These are phyloP conservation scores for Bombylius discolor DNA, from an alignment of 2,888 invertebrate genomes.

Conservation along the genomic window DNA sequence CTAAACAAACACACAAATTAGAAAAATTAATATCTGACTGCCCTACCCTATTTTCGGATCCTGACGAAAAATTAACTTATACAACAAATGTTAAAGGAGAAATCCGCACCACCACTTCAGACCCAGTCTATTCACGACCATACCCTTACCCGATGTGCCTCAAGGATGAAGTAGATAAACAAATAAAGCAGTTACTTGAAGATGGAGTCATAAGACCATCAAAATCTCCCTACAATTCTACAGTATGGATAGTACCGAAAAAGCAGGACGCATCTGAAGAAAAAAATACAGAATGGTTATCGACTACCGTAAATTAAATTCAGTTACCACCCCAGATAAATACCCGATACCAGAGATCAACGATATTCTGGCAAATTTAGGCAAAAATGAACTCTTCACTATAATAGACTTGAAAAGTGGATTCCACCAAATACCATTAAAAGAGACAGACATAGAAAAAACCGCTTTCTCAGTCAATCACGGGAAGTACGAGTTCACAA, in stretches of 20 bases:
- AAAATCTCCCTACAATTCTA: constrained; percentile 13
- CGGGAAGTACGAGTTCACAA: too few species aligned
- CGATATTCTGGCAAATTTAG: neutral
- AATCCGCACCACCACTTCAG: constrained; percentile 6
- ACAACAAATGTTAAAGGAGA: constrained; percentile 6
- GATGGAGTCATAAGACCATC: constrained; percentile 6
- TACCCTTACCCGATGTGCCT: constrained; percentile 6
- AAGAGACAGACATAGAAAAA: constrained; percentile 9
- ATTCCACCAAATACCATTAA: constrained; percentile 9
- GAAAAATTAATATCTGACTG: neutral
- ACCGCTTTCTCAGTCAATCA: constrained; percentile 10
- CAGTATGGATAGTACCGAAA: constrained; percentile 2
- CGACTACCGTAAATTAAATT: neutral
- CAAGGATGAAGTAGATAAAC: neutral
- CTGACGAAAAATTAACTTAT: constrained; percentile 7
- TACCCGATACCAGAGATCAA: constrained; percentile 3
- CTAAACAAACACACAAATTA: neutral
- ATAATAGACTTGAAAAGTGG: constrained; percentile 3
- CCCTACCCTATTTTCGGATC: constrained; percentile 4
- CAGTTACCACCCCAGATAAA: neutral
- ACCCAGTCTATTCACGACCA: constrained; percentile 4
- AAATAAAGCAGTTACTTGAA: constrained; percentile 1
- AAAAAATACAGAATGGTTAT: neutral
- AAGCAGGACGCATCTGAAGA: neutral
- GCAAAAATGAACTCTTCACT: constrained; percentile 1